Evolutionary conservation across 2,888 invertebrate species (phyloP).

Genomic region (Chymomyza caudatula): DNA sequence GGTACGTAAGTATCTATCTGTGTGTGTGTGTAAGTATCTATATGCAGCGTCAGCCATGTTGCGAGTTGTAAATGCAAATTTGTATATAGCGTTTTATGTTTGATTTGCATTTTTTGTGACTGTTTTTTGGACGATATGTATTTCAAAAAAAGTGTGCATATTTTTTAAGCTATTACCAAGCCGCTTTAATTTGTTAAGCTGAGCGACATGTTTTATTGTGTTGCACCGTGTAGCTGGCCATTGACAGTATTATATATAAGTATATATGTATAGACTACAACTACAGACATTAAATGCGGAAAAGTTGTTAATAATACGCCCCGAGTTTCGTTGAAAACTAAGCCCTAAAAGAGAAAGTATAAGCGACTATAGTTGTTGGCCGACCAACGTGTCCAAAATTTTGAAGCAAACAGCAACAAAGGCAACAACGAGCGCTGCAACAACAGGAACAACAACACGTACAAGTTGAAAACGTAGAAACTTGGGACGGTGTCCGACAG

Average conservation of each 20-base stretch:
- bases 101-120: constrained; percentile 33
- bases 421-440: constrained; percentile 20
- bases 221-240: neutral
- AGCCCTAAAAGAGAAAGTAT: constrained; percentile 7
- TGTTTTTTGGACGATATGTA: neutral
- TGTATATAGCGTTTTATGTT: constrained; percentile 55
- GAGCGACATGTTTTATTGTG: neutral
- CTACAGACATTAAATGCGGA: constrained; percentile 26
- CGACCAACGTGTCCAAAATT: constrained; percentile 57
- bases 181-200: neutral
- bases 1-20: neutral
- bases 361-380: neutral
- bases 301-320: constrained; percentile 43
- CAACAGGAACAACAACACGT: constrained; percentile 16
- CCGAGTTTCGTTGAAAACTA: constrained; percentile 7
- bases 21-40: neutral
- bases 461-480: constrained; percentile 24
- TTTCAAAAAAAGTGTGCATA: neutral
- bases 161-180: too few species aligned
- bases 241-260: neutral
- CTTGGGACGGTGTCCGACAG: constrained; percentile 6
- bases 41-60: neutral
- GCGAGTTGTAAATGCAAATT: constrained; percentile 59
- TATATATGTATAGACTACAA: neutral
- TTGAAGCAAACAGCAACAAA: constrained; percentile 45